Percentiles rank a stretch among this genome's conserved stretches.
Conservation (phyloP, 2,888 invertebrate genomes). For the Schrankia costaestrigalis region DNA sequence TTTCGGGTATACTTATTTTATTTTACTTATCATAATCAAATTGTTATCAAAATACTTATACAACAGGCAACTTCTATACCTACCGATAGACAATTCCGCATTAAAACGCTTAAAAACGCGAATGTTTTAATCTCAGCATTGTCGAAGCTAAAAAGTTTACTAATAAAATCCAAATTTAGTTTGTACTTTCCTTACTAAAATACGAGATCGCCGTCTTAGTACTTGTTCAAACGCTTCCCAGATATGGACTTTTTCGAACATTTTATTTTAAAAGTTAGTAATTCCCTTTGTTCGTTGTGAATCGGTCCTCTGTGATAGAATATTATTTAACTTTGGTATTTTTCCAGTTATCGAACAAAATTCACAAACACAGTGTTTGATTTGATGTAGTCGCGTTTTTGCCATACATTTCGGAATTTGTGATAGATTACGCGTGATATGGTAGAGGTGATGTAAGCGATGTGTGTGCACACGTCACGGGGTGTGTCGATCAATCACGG, state of each 20-base stretch:
- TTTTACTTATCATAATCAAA: no score
- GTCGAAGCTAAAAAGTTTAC: constrained; percentile 35
- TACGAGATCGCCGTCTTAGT: constrained; percentile 41
- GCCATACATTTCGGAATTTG: constrained; percentile 48
- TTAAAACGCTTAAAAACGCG: constrained; percentile 4
- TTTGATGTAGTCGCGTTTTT: constrained; percentile 34
- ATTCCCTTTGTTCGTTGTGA: constrained; percentile 15
- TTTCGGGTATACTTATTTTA: no score
- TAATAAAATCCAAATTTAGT: constrained; percentile 51
- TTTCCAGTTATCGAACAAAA: not conserved
- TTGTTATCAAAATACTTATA: no score
- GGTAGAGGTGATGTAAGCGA: constrained; percentile 57
- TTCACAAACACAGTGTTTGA: no score
- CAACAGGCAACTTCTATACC: no score
- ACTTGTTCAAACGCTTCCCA: constrained; percentile 38
- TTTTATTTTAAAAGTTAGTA: constrained; percentile 39
- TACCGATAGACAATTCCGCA: no score
- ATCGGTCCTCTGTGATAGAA: constrained; percentile 5
- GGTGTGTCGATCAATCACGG: constrained; percentile 75
- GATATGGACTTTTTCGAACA: constrained; percentile 38
- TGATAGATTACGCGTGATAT: constrained; percentile 68
- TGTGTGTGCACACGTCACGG: constrained; percentile 64
- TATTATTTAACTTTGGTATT: constrained; percentile 4
- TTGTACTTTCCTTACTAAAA: constrained; percentile 41
- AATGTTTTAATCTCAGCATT: constrained; percentile 9